phyloP scores from a whole-genome alignment of 2,888 invertebrate genomes.

The Hoplodrina ambigua region DNA sequence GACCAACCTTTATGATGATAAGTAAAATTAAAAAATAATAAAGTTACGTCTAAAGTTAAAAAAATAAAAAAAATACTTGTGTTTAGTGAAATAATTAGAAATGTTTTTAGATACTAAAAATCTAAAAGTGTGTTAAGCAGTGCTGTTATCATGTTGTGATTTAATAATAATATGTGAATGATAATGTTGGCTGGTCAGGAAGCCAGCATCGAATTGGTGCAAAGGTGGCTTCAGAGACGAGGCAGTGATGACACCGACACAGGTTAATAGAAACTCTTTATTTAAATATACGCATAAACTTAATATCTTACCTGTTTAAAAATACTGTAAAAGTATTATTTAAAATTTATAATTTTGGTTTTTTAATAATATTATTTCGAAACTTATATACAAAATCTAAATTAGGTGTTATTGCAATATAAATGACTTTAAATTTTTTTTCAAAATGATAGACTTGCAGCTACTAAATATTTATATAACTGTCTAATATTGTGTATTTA shows the following conservation, averaged over 20 bases:
- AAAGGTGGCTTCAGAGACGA: slow-evolving; percentile 84
- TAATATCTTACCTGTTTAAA: background rate
- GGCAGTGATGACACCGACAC: slow-evolving; percentile 82
- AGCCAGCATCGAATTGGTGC: slow-evolving; percentile 87
- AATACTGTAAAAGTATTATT: background rate
- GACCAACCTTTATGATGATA: slow-evolving; percentile 10
- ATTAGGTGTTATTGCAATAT: no score
- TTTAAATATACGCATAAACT: background rate
- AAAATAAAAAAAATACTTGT: background rate
- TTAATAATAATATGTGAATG: slow-evolving; percentile 79
- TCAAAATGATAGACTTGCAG: no score
- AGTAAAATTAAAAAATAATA: slow-evolving; percentile 43
- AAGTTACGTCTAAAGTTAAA: background rate
- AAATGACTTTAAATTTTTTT: no score
- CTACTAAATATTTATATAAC: no score
- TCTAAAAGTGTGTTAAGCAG: slow-evolving; percentile 46
- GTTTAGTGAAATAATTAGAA: slow-evolving; percentile 46
- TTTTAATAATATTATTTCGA: no score
- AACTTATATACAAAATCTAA: no score
- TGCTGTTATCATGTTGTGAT: slow-evolving; percentile 66
- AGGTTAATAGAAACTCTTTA: slow-evolving; percentile 67
- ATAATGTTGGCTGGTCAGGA: slow-evolving; percentile 88
- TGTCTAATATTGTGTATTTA: no score
- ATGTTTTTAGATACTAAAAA: slow-evolving; percentile 30
- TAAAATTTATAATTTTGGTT: no score